These are phyloP conservation scores for Gallinago paraguaiae DNA, from an alignment of 2,113 vertebrate species.

Conservation along the genomic window DNA sequence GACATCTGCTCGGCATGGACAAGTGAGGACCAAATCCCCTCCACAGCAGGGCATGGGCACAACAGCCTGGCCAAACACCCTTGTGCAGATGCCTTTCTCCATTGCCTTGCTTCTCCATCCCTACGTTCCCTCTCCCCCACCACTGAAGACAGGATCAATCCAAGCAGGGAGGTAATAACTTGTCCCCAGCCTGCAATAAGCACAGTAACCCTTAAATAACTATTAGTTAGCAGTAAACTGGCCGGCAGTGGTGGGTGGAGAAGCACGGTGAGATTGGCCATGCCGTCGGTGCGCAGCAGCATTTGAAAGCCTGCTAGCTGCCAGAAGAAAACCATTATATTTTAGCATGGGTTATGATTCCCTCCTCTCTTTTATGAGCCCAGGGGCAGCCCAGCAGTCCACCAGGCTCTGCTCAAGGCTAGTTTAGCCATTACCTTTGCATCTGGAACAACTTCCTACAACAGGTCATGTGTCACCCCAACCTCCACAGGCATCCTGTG, in stretches of 20 bases:
- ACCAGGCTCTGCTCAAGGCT: background rate
- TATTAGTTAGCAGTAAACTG: background rate
- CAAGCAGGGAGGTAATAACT: background rate
- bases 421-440: background rate
- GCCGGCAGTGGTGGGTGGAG: background rate
- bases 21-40: background rate
- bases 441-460: background rate
- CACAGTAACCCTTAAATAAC: background rate
- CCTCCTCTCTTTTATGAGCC: background rate
- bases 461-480: background rate
- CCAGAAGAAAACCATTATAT: background rate
- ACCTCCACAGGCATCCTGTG: background rate
- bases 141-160: background rate
- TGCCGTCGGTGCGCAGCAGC: accelerated
- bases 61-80: background rate
- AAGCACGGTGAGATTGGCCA: background rate
- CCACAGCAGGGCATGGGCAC: accelerated
- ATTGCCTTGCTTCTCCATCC: background rate
- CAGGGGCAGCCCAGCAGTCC: background rate
- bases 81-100: background rate
- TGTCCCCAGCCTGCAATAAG: background rate
- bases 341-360: background rate
- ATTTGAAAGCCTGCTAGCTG: background rate
- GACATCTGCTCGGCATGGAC: background rate
- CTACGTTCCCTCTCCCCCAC: too few relatives aligned